These are phyloP conservation scores for Pseudochaenichthys georgianus DNA, from an alignment of 2,797 vertebrate species.

Conservation along the genomic window DNA sequence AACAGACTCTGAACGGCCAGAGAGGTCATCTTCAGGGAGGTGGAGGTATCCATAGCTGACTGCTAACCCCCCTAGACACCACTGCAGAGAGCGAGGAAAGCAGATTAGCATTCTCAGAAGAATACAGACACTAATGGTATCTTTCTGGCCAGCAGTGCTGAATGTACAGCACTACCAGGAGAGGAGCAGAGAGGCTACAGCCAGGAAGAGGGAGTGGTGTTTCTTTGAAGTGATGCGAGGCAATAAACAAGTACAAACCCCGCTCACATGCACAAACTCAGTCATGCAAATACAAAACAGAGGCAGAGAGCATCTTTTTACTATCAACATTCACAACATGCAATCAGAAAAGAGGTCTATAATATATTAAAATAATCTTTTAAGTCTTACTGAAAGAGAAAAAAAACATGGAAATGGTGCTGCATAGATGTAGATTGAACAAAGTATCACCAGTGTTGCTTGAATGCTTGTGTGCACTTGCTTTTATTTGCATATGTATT, in stretches of 20 bases:
- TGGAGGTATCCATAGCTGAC: slow-evolving; percentile 83
- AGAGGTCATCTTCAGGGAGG: slow-evolving; percentile 90
- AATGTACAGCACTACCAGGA: slow-evolving; percentile 11
- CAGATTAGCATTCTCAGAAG: slow-evolving; percentile 9
- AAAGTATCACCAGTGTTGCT: background rate
- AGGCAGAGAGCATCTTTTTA: background rate
- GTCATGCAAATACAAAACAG: slow-evolving; percentile 20
- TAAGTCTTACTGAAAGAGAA: background rate
- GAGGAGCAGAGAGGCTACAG: slow-evolving; percentile 25
- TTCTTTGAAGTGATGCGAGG: slow-evolving; percentile 43
- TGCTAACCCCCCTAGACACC: slow-evolving; percentile 51
- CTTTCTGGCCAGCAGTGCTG: slow-evolving; percentile 8
- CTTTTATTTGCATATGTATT: background rate
- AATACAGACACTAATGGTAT: background rate
- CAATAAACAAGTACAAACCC: slow-evolving; percentile 38
- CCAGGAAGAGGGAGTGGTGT: slow-evolving; percentile 46
- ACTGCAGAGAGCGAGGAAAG: slow-evolving; percentile 33
- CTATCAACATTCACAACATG: background rate
- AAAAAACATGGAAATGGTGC: background rate
- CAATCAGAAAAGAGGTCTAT: background rate
- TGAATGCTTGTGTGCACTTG: background rate
- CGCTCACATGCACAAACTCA: slow-evolving; percentile 15
- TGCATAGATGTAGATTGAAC: background rate
- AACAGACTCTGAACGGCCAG: slow-evolving; percentile 93
- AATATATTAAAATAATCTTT: background rate